Percentiles rank a stretch among this genome's conserved stretches.
Evolutionary conservation across 2,888 invertebrate genomes (phyloP).

Genomic region (Rugalucina vietnamica): DNA sequence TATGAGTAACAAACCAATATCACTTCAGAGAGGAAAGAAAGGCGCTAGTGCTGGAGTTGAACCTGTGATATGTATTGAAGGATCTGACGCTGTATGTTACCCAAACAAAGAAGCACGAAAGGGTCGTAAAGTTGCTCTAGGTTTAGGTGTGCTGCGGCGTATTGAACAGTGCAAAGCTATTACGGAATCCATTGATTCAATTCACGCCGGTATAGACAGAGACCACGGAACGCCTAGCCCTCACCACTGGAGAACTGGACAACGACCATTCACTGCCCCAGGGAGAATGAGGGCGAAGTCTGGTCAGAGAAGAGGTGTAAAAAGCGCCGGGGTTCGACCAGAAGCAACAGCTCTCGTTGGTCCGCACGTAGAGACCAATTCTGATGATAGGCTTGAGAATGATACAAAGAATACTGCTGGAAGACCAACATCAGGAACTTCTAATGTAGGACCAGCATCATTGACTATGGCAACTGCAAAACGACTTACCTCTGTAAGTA

Average conservation of each 20-base stretch:
- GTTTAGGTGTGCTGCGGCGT: conserved; percentile 49
- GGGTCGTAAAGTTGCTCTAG: conserved; percentile 62
- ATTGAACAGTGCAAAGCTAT: conserved; percentile 65
- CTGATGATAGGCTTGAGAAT: background rate
- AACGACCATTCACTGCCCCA: conserved; percentile 54
- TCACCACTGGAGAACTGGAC: background rate
- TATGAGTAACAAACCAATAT: conserved; percentile 61
- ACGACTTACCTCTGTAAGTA: background rate
- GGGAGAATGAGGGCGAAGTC: background rate
- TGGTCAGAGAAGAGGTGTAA: background rate
- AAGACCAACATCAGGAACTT: background rate
- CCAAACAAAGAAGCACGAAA: conserved; percentile 66
- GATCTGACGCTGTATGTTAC: conserved; percentile 68
- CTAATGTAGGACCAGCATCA: background rate
- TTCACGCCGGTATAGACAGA: conserved; percentile 30
- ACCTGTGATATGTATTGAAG: conserved; percentile 66
- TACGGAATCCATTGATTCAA: conserved; percentile 48
- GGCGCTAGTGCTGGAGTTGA: conserved; percentile 40
- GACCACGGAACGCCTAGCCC: background rate
- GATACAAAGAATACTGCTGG: background rate
- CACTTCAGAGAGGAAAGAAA: conserved; percentile 56
- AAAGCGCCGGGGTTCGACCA: background rate
- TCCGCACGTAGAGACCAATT: background rate
- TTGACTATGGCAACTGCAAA: background rate
- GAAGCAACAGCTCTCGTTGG: background rate